phyloP scores from a whole-genome alignment of 92 coral and sea anemone genomes.

The Montipora capitata region DNA sequence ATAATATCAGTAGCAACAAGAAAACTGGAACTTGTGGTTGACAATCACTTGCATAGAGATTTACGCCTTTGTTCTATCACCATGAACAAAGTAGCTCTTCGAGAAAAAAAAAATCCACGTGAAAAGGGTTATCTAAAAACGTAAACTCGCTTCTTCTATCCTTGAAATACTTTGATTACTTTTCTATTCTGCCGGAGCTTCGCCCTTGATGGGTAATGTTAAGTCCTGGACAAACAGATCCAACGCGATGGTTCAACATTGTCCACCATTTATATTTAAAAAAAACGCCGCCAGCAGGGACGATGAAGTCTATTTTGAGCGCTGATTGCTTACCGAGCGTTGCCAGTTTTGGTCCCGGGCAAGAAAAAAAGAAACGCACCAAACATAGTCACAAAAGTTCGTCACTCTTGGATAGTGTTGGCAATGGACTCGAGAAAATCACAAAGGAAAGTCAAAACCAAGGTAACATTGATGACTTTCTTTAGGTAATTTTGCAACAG shows the following conservation, averaged over 20 bases:
- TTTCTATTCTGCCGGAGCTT: background rate
- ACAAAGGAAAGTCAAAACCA: background rate
- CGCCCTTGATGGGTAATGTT: background rate
- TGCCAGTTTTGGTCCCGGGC: background rate
- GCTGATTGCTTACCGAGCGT: background rate
- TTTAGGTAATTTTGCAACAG: background rate
- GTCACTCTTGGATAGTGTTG: background rate
- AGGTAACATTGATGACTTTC: background rate
- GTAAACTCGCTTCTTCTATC: background rate
- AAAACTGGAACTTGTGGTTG: background rate
- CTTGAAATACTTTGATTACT: background rate
- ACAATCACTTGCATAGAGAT: background rate
- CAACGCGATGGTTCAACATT: background rate
- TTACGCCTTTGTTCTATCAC: background rate
- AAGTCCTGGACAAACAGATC: conserved; percentile 12
- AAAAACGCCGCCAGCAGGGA: background rate
- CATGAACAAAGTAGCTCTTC: background rate
- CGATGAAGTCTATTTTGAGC: background rate
- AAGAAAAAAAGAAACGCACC: background rate
- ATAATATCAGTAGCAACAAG: background rate
- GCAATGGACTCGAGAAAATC: background rate
- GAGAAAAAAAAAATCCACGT: background rate
- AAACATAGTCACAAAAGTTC: background rate
- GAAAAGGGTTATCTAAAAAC: background rate
- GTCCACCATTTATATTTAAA: background rate